Base-by-base conservation (phyloP, 2,888 invertebrate species). In the Scelioninae gen. 2 region DNA sequence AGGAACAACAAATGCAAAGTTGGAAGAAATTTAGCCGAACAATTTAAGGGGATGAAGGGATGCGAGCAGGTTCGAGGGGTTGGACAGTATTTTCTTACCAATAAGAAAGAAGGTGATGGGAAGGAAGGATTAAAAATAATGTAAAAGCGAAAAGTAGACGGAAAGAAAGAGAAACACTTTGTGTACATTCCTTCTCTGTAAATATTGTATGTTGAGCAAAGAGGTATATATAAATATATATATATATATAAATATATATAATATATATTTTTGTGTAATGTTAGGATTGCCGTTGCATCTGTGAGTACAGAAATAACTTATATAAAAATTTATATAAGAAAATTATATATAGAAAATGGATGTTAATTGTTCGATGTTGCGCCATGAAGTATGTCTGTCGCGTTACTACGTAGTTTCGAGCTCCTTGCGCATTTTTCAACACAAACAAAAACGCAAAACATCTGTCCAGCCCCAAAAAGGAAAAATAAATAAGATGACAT, bases 31-130 rank as follows among this genome's bases (percentile, higher is more conserved):
- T 43, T 15, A 37, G 31, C 18, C 7, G 53, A 41, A 25, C 11
- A 53, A 57, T 53, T 31, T 25, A 55, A 50, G 37, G 50, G 55
- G 48, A n/a, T 22, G 19, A 28, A 58, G 18, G 33, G 37, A 67
- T n/a, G 18, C 11, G 58, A 25, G 22, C 11, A 48, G 53, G 35
- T 50, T 52, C 48, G 37, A 67, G 67, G 67, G 67, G 73, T 61
- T 83, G 81, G 81, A 81, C 78, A 79, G 76, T 81, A 80, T 81
- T 82, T 82, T 81, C 78, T 78, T 79, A 78, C 75, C 46, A 71
- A 65, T 46, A 64, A 73, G 69, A 22, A 58, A 58, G 64, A 73
- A 73, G 37, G 46, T 48, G 57, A 37, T 13, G 33, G 31, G 45
- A 71, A 57, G 33, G 15, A 53, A 25, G 35, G 35, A 50, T 10